phyloP scores from a whole-genome alignment of 2,113 vertebrate species.

The Atherinomorus stipes region DNA sequence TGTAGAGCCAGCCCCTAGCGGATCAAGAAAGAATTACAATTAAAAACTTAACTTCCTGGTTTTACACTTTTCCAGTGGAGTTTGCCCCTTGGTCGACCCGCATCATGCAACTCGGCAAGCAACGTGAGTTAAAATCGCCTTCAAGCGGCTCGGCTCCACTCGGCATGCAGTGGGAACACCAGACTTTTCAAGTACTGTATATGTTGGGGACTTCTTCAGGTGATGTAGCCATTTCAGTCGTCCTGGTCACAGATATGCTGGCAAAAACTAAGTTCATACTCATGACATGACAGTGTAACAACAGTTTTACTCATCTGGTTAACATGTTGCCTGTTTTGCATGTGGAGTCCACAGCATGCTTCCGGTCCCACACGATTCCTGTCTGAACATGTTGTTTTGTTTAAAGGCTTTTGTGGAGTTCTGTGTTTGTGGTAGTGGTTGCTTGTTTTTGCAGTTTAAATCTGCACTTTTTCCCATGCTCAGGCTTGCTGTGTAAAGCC shows the following conservation, averaged over 20 bases:
- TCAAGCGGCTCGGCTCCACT: no score
- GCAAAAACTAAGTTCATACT: background rate
- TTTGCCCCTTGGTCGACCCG: no score
- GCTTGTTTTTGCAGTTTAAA: conserved; percentile 35
- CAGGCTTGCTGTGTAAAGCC: conserved; percentile 16
- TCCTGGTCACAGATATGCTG: conserved; percentile 1
- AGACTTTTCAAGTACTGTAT: background rate
- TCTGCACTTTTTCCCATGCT: conserved; percentile 35
- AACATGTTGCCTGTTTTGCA: background rate
- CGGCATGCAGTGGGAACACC: no score
- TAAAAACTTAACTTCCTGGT: no score
- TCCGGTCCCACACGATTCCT: background rate
- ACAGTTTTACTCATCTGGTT: background rate
- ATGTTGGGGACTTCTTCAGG: background rate
- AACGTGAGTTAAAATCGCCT: no score
- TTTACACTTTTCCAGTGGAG: no score
- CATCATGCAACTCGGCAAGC: no score
- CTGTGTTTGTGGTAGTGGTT: conserved; percentile 36
- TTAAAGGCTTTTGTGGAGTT: conserved; percentile 33
- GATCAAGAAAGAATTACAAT: no score
- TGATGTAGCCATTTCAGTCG: background rate
- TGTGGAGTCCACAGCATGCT: background rate
- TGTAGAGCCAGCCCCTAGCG: no score
- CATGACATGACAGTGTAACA: background rate
- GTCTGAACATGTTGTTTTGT: conserved; percentile 49